A percentile compares a stretch with the other conserved stretches of the same genome.
These are phyloP conservation scores for Zeugodacus cucurbitae DNA, from an alignment of 1,140 invertebrate genomes.

Conservation along the genomic window DNA sequence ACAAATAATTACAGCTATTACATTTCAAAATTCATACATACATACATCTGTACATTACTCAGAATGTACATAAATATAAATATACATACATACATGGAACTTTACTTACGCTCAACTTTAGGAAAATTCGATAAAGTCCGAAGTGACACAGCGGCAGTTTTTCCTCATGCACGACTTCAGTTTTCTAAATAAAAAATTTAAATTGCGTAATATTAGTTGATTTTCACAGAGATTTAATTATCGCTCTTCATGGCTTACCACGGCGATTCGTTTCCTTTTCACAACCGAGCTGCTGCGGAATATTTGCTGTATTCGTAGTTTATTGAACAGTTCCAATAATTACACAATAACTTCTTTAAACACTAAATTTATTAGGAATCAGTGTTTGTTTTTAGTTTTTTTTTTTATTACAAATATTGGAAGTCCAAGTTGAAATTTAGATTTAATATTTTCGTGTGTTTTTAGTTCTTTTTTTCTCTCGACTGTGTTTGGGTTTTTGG, in stretches of 20 bases:
- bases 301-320: not conserved
- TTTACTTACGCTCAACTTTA: conserved; percentile 4
- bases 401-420: not conserved
- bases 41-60: not conserved
- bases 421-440: not conserved
- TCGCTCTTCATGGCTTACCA: not conserved
- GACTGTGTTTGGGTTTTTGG: not conserved
- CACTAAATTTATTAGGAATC: conserved; percentile 13
- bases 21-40: not conserved
- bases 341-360: not conserved
- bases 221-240: not conserved
- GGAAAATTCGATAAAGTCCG: not conserved
- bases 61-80: not conserved
- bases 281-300: not conserved
- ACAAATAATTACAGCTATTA: not conserved
- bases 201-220: not conserved
- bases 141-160: not conserved
- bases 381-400: not conserved
- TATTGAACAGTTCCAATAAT: not conserved
- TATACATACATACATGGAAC: not conserved
- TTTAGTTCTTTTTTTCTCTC: not conserved
- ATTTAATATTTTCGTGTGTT: not conserved
- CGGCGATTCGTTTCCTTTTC: not conserved
- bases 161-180: not conserved
- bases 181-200: not conserved